These are phyloP conservation scores for Pangasius macronema DNA, from an alignment of 2,797 vertebrate species.

Conservation along the genomic window DNA sequence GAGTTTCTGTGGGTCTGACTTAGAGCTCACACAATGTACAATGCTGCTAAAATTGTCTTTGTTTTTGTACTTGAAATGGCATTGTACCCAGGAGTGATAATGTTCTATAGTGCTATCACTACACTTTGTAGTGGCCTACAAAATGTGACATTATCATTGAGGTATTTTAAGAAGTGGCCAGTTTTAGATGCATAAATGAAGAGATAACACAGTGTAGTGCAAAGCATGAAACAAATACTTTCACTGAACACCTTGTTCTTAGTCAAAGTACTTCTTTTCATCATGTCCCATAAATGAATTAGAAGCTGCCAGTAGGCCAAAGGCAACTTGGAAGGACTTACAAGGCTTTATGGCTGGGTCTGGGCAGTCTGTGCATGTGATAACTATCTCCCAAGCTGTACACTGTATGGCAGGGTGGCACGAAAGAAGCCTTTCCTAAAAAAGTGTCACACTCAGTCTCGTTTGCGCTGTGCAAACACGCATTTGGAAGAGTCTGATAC, in stretches of 20 bases:
- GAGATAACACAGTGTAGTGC: not conserved
- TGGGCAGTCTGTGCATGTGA: too few relatives aligned
- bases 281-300: conserved; percentile 18
- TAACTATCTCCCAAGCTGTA: too few relatives aligned
- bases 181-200: not conserved
- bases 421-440: too few relatives aligned
- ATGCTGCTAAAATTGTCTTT: not conserved
- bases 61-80: not conserved
- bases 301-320: too few relatives aligned
- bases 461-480: too few relatives aligned
- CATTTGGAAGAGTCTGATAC: too few relatives aligned
- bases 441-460: too few relatives aligned
- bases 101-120: not conserved
- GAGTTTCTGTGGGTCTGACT: not conserved
- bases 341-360: too few relatives aligned
- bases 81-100: not conserved
- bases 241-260: not conserved
- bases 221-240: not conserved
- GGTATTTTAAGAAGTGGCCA: not conserved
- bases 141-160: not conserved
- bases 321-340: too few relatives aligned
- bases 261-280: not conserved
- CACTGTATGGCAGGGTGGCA: too few relatives aligned
- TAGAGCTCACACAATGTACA: not conserved
- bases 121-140: not conserved